Evolutionary conservation across 2,888 invertebrate genomes (phyloP).

Genomic region (Lepidonotus clava): DNA sequence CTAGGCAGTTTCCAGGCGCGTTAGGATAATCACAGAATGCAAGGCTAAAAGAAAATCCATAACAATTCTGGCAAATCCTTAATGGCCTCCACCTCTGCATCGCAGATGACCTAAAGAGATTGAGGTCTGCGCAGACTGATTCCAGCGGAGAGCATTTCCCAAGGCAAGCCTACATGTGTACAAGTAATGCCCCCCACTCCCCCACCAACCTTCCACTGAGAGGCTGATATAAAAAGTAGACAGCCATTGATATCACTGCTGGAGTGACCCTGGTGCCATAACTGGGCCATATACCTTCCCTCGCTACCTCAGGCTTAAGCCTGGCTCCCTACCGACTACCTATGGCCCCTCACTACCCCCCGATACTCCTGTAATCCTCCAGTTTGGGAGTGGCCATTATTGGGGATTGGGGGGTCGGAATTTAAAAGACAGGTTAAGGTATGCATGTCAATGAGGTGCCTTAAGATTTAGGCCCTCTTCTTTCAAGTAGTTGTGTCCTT

Average conservation of each 20-base stretch:
- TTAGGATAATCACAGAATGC: not conserved
- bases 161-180: slow-evolving; percentile 16
- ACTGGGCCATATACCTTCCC: no score
- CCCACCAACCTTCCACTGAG: not conserved
- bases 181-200: slow-evolving; percentile 16
- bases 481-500: no score
- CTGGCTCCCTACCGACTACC: no score
- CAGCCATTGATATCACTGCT: not conserved
- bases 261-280: not conserved
- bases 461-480: no score
- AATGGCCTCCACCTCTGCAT: not conserved
- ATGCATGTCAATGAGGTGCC: no score
- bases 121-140: slow-evolving; percentile 14
- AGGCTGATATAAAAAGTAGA: not conserved
- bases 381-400: no score
- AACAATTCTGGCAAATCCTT: not conserved
- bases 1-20: no score
- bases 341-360: no score
- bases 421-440: no score
- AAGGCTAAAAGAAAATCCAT: not conserved
- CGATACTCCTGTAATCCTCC: no score
- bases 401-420: no score
- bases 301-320: no score
- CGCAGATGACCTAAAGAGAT: not conserved
- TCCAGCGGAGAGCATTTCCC: not conserved